Conservation (phyloP, 53 echinoderm and acorn worm species). For the Hippasteria phrygiana region DNA sequence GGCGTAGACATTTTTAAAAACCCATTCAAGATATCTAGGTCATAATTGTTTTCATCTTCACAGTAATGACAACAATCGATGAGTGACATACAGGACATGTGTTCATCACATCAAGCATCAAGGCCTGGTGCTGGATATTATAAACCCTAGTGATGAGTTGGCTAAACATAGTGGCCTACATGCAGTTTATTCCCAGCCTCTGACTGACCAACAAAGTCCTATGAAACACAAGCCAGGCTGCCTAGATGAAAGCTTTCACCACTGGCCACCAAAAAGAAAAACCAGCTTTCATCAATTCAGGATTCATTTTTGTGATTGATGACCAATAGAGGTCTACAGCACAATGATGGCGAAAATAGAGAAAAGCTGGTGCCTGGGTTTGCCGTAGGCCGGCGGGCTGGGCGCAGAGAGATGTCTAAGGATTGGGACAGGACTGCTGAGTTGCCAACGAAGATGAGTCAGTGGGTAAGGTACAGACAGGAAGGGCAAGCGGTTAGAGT, state of each 20-base stretch:
- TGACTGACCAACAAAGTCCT: not conserved
- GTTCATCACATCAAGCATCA: not conserved
- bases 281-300: conserved; percentile 23
- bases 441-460: conserved; percentile 46
- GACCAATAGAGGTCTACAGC: conserved; percentile 32
- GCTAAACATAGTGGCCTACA: not conserved
- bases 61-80: not conserved
- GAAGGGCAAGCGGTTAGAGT: conserved; percentile 37
- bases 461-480: conserved; percentile 17
- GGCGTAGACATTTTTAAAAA: not conserved
- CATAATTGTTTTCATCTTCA: conserved; percentile 2
- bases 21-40: not conserved
- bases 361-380: not conserved
- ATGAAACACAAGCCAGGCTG: not conserved
- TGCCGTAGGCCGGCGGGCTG: not conserved
- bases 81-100: not conserved
- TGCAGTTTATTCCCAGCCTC: not conserved
- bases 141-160: not conserved
- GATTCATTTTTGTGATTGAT: conserved; percentile 42
- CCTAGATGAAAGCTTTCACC: conserved; percentile 37
- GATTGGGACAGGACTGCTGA: not conserved
- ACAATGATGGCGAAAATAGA: conserved; percentile 16
- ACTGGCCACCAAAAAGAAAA: not conserved
- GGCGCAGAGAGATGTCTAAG: not conserved
- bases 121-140: not conserved